phyloP scores from a whole-genome alignment of 64 coral and sea anemone species.

The Acropora yongei region DNA sequence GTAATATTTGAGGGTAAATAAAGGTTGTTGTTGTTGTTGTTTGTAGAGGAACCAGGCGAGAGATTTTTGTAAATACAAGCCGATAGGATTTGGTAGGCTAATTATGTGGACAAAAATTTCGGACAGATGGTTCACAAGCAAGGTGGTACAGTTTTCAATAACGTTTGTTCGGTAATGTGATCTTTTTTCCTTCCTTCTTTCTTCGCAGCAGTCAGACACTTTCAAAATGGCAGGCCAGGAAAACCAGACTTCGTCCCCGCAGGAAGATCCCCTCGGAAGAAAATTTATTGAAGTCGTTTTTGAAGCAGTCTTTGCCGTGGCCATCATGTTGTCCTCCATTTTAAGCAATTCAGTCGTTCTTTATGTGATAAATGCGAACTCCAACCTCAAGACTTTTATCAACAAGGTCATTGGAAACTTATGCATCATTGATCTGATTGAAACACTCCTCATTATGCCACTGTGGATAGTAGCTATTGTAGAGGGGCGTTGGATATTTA shows the following conservation, averaged over 20 bases:
- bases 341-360: conserved; percentile 50
- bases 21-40: too few species aligned
- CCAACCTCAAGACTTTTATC: conserved; percentile 51
- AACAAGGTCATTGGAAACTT: conserved; percentile 66
- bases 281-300: conserved; percentile 13
- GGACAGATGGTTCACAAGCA: too few species aligned
- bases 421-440: conserved; percentile 12
- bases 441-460: conserved; percentile 54
- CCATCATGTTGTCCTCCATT: conserved; percentile 23
- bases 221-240: neutral
- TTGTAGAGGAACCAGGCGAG: too few species aligned
- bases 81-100: too few species aligned
- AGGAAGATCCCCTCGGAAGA: conserved; percentile 33
- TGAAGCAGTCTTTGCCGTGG: neutral
- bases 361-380: neutral
- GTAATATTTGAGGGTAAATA: too few species aligned
- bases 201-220: neutral
- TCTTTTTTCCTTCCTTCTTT: neutral
- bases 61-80: too few species aligned
- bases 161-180: too few species aligned
- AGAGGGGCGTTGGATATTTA: conserved; percentile 55
- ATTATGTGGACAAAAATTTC: too few species aligned
- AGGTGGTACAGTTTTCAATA: neutral
- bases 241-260: neutral
- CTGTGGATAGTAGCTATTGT: conserved; percentile 46